Percentiles rank a stretch among this genome's conserved stretches.
Evolutionary conservation across 2,888 invertebrate genomes (phyloP).

Genomic region (Drosophila merina): DNA sequence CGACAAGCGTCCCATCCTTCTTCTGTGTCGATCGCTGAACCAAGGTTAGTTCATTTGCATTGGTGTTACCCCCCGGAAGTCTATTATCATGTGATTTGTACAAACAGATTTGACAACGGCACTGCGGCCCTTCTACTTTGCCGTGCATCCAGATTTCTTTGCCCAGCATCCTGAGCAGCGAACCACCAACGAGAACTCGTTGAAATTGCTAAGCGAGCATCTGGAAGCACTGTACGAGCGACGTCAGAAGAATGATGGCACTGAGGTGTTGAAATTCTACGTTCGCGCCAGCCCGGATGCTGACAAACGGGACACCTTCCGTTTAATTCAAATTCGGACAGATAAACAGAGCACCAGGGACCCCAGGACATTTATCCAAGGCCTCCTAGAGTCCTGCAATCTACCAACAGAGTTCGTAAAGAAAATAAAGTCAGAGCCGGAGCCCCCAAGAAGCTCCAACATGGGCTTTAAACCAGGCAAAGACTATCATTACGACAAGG

Average conservation of each 20-base stretch:
- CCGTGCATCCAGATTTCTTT: slow-evolving; percentile 97
- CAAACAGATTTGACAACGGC: slow-evolving; percentile 93
- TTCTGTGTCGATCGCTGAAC: slow-evolving; percentile 84
- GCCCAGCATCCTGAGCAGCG: slow-evolving; percentile 95
- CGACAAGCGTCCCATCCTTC: slow-evolving; percentile 22
- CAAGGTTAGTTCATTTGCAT: slow-evolving; percentile 32
- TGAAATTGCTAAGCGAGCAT: slow-evolving; percentile 94
- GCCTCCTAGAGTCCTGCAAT: slow-evolving; percentile 91
- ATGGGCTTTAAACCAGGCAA: slow-evolving; percentile 61
- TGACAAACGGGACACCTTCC: slow-evolving; percentile 85
- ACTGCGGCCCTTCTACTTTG: slow-evolving; percentile 96
- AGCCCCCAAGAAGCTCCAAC: slow-evolving; percentile 24
- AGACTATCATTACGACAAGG: slow-evolving; percentile 73
- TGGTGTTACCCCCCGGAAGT: neutral
- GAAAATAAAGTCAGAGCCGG: slow-evolving; percentile 85
- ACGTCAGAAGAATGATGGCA: slow-evolving; percentile 83
- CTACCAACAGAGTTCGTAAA: slow-evolving; percentile 94
- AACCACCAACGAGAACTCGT: slow-evolving; percentile 94
- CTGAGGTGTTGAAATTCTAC: slow-evolving; percentile 90
- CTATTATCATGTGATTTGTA: slow-evolving; percentile 13
- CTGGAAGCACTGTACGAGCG: slow-evolving; percentile 89
- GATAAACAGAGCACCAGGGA: slow-evolving; percentile 86
- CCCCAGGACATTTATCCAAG: slow-evolving; percentile 89
- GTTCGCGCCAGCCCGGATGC: slow-evolving; percentile 85
- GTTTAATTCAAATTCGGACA: slow-evolving; percentile 89